Conservation (phyloP, 2,888 invertebrate species). For the Oscheius sp. region DNA sequence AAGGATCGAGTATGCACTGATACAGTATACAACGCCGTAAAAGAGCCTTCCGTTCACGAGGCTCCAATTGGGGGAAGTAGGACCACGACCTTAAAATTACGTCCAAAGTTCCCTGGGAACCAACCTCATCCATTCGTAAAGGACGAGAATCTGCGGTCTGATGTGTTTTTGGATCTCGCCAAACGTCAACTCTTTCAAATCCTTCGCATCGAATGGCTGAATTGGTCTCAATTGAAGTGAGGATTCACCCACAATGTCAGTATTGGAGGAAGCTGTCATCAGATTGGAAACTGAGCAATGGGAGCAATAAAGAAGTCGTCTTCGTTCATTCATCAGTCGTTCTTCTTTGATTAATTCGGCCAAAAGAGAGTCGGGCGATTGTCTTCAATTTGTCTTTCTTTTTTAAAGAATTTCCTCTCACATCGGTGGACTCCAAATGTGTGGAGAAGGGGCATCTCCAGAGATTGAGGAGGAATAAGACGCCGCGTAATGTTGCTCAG, state of each 20-base stretch:
- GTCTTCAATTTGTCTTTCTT: background rate
- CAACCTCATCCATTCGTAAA: constrained; percentile 57
- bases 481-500: constrained; percentile 38
- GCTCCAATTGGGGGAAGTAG: constrained; percentile 44
- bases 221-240: background rate
- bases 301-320: constrained; percentile 46
- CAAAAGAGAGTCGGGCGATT: constrained; percentile 35
- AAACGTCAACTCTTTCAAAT: constrained; percentile 52
- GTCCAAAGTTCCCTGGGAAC: no score
- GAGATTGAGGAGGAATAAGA: constrained; percentile 45
- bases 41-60: constrained; percentile 41
- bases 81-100: constrained; percentile 26
- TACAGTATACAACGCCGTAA: constrained; percentile 53
- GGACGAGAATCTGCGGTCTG: constrained; percentile 51
- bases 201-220: constrained; percentile 48
- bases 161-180: constrained; percentile 49
- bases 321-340: constrained; percentile 46
- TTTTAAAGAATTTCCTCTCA: background rate
- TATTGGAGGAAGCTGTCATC: constrained; percentile 36
- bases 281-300: constrained; percentile 39
- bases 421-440: constrained; percentile 2
- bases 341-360: constrained; percentile 50
- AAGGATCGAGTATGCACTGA: constrained; percentile 55
- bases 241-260: constrained; percentile 49
- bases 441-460: constrained; percentile 38